A percentile compares a stretch with the other conserved stretches of the same genome.
phyloP scores from a whole-genome alignment of 2,888 invertebrate genomes.

The Troilus luridus region DNA sequence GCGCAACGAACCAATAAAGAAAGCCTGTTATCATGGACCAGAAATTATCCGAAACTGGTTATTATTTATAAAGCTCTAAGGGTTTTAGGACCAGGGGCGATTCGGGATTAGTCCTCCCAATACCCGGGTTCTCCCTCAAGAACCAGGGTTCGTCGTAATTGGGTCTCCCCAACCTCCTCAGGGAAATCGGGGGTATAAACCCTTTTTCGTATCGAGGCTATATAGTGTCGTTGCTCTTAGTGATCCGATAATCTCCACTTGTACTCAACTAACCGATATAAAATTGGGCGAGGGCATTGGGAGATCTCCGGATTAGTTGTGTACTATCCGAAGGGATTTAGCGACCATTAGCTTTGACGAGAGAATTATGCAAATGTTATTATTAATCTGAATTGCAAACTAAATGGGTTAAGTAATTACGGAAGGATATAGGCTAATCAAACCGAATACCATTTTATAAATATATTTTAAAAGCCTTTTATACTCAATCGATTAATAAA shows the following conservation, averaged over 20 bases:
- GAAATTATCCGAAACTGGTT: neutral
- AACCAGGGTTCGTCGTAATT: neutral
- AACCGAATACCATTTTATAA: neutral
- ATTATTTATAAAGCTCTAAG: neutral
- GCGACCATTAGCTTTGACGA: neutral
- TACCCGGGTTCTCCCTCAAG: neutral
- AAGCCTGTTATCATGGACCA: neutral
- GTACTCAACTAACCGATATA: constrained; percentile 4
- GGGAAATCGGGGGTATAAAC: constrained; percentile 23
- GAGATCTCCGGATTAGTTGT: neutral
- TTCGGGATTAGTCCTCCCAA: constrained; percentile 7
- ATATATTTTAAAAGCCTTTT: neutral
- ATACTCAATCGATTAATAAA: neutral
- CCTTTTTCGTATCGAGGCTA: neutral
- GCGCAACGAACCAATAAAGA: neutral
- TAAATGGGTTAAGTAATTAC: neutral
- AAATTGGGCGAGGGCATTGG: neutral
- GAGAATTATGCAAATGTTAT: neutral
- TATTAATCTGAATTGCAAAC: constrained; percentile 12
- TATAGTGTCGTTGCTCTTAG: neutral
- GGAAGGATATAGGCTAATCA: neutral
- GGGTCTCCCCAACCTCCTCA: constrained; percentile 1
- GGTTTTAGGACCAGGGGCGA: neutral
- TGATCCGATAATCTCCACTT: neutral
- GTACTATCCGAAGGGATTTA: neutral